Percentiles rank a stretch among this genome's conserved stretches.
These are phyloP conservation scores for Philotrypesis tridentata DNA, from an alignment of 1,140 invertebrate species.

Conservation along the genomic window DNA sequence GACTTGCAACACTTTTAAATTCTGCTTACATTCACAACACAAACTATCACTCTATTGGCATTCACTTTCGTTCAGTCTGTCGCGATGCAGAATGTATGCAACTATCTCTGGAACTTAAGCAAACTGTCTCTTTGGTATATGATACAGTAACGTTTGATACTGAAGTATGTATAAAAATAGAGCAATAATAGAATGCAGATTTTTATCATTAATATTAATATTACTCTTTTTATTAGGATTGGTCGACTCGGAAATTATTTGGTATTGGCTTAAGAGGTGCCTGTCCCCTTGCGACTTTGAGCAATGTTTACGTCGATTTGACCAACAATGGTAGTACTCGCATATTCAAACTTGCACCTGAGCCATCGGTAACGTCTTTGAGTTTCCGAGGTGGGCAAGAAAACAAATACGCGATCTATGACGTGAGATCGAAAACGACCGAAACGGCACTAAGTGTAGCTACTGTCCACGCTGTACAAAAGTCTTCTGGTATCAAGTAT, in stretches of 20 bases:
- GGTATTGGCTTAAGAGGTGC: conserved; percentile 84
- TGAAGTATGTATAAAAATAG: conserved; percentile 56
- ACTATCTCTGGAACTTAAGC: conserved; percentile 84
- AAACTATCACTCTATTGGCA: conserved; percentile 92
- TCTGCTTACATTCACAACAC: conserved; percentile 93
- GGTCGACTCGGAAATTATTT: conserved; percentile 91
- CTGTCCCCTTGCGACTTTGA: conserved; percentile 86
- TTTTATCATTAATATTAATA: conserved; percentile 17
- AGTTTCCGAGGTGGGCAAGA: conserved; percentile 81
- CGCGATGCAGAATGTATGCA: conserved; percentile 77
- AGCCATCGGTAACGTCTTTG: conserved; percentile 74
- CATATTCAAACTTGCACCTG: conserved; percentile 76
- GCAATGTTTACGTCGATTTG: conserved; percentile 89
- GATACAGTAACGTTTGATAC: conserved; percentile 76
- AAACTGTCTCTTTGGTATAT: conserved; percentile 90
- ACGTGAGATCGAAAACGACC: conserved; percentile 74
- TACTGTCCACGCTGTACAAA: conserved; percentile 70
- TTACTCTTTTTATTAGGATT: conserved; percentile 75
- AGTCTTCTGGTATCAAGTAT: conserved; percentile 73
- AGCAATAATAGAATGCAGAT: not conserved
- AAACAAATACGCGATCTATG: conserved; percentile 80
- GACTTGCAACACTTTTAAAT: conserved; percentile 91
- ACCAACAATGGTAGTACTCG: conserved; percentile 77
- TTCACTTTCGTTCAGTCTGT: conserved; percentile 90
- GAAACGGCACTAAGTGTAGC: conserved; percentile 81